Evolutionary conservation across 2,888 invertebrate species (phyloP), one percentile per base, ranked within the genome.

Genomic region (Parelbella ahira): DNA sequence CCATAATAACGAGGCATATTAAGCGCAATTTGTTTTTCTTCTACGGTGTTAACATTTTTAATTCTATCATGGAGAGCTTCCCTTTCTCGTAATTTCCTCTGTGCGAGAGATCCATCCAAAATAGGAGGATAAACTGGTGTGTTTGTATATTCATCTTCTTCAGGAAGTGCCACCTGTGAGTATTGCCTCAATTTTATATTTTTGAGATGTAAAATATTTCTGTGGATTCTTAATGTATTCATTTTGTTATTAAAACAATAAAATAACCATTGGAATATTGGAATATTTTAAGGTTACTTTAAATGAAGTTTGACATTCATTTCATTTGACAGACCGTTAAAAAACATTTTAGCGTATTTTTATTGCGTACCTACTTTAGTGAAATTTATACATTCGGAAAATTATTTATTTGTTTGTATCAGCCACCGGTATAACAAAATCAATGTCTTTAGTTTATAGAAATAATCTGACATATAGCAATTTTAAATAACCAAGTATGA

Each of bases 1-100:
- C 96, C 96, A 68, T 94, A 96, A 68, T 93, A 95, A 32, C 90
- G 89, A 0, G 94, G 94, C 91, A 95, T 92, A 68, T 96, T 96
- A 11, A 96, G 61, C 54, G 93, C 94, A 36, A 95, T 91, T 56
- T 94, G 88, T 64, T 97, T 97, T 68, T 95, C 95, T 78, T 97
- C 96, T 0, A 95, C 90, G 0, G 94, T 95, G 42, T 90, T 88
- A 5, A 93, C 58, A 1, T 84, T 69, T 64, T 89, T 89, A 6
- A 96, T 90, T 60, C 90, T 87, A 7, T 92, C 83, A 56, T 91
- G 79, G 69, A 89, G 75, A 1, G 60, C 51, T 48, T 88, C 64
- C 0, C 81, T 71, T 42, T 79, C 66, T 25, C 91, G 86, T 55
- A 76, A 68, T 44, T 80, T 78, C 44, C 63, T 82, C 3, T 88